Evolutionary conservation across 2,888 invertebrate species (phyloP), one percentile per base, ranked within the genome.

Genomic region (Drosophila colorata): DNA sequence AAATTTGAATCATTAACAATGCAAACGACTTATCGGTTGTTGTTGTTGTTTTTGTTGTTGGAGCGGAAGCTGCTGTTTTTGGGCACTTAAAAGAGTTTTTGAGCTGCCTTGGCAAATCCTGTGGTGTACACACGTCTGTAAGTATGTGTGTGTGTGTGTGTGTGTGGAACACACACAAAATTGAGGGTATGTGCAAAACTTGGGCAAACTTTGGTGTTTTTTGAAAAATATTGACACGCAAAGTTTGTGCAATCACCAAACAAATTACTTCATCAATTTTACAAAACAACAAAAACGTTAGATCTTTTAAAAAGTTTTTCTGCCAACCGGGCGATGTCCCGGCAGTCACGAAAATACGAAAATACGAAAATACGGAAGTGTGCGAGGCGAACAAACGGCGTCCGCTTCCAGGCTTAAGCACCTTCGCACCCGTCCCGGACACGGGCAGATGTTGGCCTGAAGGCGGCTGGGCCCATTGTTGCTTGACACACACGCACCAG

Each of bases 191-290:
- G 46, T 53, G 40, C 9, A 48, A 48, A 56, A 69, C 56, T 73
- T 69, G 18, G 61, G 46, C 46, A 63, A 87, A 61, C 46, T 63
- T 74, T 69, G 38, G 52, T 65, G 70, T 71, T 78, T 75, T 84
- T 78, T 73, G 47, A 61, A 71, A 85, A 83, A 87, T 85, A 83
- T 84, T 84, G 86, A 80, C 88, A 84, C 86, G 83, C 86, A 84
- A 84, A 84, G 86, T 88, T 84, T 84, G 70, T 86, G 88, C 88
- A 88, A 88, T 84, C 86, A 80, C 64, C 88, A 84, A 88, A 86
- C 83, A 86, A 84, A 88, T 84, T 84, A 84, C 86, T 88, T 84
- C 86, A 84, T 84, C 83, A 84, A 88, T 84, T 84, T 88, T 88
- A 86, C 86, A 82, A 78, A 84, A 82, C 88, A 84, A 86, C 88